A percentile compares a stretch with the other conserved stretches of the same genome.
phyloP scores from a whole-genome alignment of 1,140 invertebrate species.

The Eciton burchellii region DNA sequence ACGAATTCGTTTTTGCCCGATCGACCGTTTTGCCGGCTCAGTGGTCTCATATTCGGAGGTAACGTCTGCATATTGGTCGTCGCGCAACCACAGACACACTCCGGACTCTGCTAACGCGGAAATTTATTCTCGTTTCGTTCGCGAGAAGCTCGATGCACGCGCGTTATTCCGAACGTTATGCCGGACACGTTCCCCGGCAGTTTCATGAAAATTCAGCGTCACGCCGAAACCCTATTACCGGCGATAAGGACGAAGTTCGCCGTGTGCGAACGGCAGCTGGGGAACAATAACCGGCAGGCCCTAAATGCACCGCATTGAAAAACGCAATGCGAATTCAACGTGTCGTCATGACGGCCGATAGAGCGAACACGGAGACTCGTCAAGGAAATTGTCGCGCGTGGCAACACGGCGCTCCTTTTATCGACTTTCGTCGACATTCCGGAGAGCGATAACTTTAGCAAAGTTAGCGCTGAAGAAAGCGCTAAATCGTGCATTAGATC shows the following conservation, averaged over 20 bases:
- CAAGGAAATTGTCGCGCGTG: background rate
- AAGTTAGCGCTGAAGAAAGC: too few species aligned
- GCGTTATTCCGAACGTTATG: conserved; percentile 57
- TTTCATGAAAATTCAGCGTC: conserved; percentile 72
- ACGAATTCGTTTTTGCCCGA: conserved; percentile 42
- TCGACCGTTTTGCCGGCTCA: conserved; percentile 49
- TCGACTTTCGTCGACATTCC: too few species aligned
- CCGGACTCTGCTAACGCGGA: conserved; percentile 31
- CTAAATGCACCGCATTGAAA: conserved; percentile 49
- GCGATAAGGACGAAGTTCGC: conserved; percentile 65
- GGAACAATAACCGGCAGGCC: conserved; percentile 44
- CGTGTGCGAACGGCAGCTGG: conserved; percentile 1
- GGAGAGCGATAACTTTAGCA: too few species aligned
- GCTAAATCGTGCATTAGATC: too few species aligned
- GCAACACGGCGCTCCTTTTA: too few species aligned
- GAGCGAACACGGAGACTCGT: background rate
- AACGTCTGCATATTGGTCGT: conserved; percentile 19
- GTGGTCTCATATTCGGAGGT: conserved; percentile 45
- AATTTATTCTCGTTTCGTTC: conserved; percentile 64
- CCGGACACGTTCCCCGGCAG: conserved; percentile 52
- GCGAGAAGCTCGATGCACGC: background rate
- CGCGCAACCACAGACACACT: background rate
- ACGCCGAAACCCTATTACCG: conserved; percentile 63
- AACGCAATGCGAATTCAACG: conserved; percentile 32
- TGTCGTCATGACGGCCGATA: background rate